Evolutionary conservation across 2,113 vertebrate species (phyloP).

Genomic region (Ranitomeya variabilis): DNA sequence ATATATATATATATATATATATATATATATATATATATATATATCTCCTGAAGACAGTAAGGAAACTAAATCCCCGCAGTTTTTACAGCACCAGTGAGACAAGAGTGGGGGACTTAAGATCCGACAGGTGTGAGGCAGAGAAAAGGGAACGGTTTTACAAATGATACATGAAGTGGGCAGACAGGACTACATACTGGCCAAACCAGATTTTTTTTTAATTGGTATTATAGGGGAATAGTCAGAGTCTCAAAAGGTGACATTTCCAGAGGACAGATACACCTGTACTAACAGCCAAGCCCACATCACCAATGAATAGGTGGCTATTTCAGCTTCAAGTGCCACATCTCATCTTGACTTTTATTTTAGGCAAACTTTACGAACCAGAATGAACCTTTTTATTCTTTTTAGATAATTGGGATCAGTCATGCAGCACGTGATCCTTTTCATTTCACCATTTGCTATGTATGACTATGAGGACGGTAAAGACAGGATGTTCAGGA

Average conservation of each 20-base stretch:
- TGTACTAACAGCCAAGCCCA: not conserved
- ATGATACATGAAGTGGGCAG: not conserved
- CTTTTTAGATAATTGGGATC: not conserved
- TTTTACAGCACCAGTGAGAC: not conserved
- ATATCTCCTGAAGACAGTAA: not conserved
- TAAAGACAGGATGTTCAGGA: conserved; percentile 23
- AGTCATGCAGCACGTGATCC: not conserved
- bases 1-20: too few relatives aligned
- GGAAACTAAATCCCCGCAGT: too few relatives aligned
- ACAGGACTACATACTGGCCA: not conserved
- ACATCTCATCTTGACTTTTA: not conserved
- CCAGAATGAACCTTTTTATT: not conserved
- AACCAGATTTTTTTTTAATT: not conserved
- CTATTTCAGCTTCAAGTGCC: not conserved
- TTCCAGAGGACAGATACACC: not conserved
- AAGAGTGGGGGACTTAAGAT: not conserved
- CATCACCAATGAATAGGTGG: not conserved
- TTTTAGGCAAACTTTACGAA: conserved; percentile 8
- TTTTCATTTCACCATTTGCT: not conserved
- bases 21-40: too few relatives aligned
- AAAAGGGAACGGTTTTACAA: not conserved
- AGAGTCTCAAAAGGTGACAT: conserved; percentile 40
- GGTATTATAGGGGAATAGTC: not conserved
- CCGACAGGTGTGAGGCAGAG: not conserved
- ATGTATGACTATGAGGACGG: not conserved